Conservation (phyloP, 2,797 vertebrate species). For the Alcedo quadribrachys region DNA sequence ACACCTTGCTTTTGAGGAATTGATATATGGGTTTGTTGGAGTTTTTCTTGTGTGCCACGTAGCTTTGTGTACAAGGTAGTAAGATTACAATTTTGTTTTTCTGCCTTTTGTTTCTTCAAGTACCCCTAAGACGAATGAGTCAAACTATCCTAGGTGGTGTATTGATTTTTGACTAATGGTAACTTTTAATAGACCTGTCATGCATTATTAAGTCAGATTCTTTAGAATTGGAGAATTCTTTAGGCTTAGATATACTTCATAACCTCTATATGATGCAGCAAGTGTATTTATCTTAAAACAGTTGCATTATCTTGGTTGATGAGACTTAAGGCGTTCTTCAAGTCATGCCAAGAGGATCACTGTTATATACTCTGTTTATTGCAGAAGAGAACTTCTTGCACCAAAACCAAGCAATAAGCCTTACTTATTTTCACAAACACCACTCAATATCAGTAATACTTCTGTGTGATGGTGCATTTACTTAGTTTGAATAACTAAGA, state of each 20-base stretch:
- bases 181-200: slow-evolving; percentile 53
- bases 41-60: accelerated
- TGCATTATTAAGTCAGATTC: slow-evolving; percentile 32
- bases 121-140: neutral
- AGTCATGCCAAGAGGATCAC: neutral
- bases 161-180: slow-evolving; percentile 55
- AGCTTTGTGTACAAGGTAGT: neutral
- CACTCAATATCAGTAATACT: neutral
- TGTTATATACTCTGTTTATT: neutral
- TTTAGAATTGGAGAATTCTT: slow-evolving; percentile 8
- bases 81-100: neutral
- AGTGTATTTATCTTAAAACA: slow-evolving; percentile 6
- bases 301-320: neutral
- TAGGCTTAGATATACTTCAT: slow-evolving; percentile 14
- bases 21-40: neutral
- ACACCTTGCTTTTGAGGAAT: neutral
- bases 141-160: neutral
- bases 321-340: slow-evolving; percentile 4
- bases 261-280: neutral
- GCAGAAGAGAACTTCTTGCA: neutral
- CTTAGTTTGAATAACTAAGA: neutral
- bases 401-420: neutral
- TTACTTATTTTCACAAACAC: neutral
- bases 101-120: neutral
- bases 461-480: neutral